Evolutionary conservation across 2,888 invertebrate genomes (phyloP).

Genomic region (Amblyjoppa proteus): DNA sequence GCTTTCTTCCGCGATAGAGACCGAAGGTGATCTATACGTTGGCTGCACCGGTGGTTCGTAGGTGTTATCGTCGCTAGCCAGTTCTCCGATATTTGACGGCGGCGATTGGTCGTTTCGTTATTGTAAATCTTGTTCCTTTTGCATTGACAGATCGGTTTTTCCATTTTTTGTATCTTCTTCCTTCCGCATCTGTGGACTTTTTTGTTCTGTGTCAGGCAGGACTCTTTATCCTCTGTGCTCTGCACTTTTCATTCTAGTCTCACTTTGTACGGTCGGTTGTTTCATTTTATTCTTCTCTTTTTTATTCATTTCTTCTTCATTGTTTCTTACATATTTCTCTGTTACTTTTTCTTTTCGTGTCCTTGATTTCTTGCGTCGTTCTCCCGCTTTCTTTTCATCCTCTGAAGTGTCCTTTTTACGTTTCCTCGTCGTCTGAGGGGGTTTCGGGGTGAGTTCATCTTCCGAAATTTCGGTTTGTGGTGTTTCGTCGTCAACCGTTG

Average conservation of each 20-base stretch:
- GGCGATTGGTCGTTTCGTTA: neutral
- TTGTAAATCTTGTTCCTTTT: neutral
- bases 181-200: neutral
- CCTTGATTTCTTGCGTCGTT: neutral
- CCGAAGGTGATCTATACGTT: neutral
- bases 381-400: neutral
- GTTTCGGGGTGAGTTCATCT: conserved; percentile 6
- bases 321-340: no score
- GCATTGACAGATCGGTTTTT: neutral
- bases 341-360: no score
- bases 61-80: neutral
- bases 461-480: conserved; percentile 7
- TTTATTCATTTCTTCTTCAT: neutral
- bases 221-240: neutral
- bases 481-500: conserved; percentile 14
- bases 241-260: neutral
- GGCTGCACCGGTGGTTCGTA: neutral
- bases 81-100: conserved; percentile 6
- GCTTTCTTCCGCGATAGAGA: neutral
- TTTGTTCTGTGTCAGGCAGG: neutral
- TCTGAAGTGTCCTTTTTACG: neutral
- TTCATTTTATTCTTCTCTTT: neutral
- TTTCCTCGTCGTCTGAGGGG: neutral
- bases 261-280: neutral
- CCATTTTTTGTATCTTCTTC: neutral